phyloP scores from a whole-genome alignment of 1,140 invertebrate species.

The Luehdorfia chinensis region DNA sequence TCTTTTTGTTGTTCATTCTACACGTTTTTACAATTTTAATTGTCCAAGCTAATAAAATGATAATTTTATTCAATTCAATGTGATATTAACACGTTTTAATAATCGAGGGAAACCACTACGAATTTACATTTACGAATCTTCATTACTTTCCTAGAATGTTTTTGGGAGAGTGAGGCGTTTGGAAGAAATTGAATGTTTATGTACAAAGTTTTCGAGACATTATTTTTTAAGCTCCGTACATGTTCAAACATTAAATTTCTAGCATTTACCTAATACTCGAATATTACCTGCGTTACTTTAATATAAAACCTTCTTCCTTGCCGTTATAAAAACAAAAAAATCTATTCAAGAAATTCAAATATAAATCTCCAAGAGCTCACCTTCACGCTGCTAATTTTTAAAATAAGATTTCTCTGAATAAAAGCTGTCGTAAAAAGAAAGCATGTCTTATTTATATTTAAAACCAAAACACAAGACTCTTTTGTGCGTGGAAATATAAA shows the following conservation, averaged over 20 bases:
- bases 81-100: no score
- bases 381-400: constrained; percentile 17
- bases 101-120: no score
- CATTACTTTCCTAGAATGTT: no score
- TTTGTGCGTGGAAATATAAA: constrained; percentile 49
- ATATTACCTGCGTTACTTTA: constrained; percentile 16
- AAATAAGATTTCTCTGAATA: constrained; percentile 16
- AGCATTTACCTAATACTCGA: constrained; percentile 14
- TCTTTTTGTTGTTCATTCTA: no score
- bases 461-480: constrained; percentile 45
- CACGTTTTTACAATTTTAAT: no score
- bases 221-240: no score
- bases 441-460: constrained; percentile 24
- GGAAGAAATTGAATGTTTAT: no score
- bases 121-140: no score
- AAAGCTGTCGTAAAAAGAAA: constrained; percentile 18
- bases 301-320: constrained; percentile 18
- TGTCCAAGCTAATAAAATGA: no score
- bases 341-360: constrained; percentile 18
- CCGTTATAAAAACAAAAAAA: constrained; percentile 16
- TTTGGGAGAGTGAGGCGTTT: no score
- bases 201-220: no score
- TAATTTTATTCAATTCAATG: no score
- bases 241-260: constrained; percentile 13
- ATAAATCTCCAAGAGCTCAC: constrained; percentile 16